Percentiles rank a stretch among this genome's conserved stretches.
phyloP scores from a whole-genome alignment of 2,113 vertebrate species.

The Cynopterus brachyotis region DNA sequence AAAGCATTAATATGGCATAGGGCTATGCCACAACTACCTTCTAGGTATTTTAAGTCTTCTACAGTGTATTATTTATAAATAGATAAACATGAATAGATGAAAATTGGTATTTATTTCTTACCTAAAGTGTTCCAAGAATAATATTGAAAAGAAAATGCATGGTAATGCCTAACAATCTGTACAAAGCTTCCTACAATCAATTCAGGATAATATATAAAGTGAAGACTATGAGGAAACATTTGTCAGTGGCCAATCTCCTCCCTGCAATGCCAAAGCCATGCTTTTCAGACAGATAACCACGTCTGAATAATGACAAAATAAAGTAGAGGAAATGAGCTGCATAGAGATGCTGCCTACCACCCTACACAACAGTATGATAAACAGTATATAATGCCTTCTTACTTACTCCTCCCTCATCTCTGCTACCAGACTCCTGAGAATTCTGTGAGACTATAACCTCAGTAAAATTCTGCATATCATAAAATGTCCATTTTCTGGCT shows the following conservation, averaged over 20 bases:
- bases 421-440: not conserved
- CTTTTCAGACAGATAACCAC: conserved; percentile 6
- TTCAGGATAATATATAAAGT: not conserved
- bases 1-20: not conserved
- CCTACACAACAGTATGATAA: not conserved
- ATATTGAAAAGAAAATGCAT: conserved; percentile 14
- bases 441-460: not conserved
- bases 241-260: not conserved
- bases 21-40: not conserved
- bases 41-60: not conserved
- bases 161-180: not conserved
- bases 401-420: not conserved
- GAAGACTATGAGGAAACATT: not conserved
- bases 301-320: conserved; percentile 1
- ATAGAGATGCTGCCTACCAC: not conserved
- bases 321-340: conserved; percentile 42
- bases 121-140: not conserved
- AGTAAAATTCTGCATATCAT: conserved; percentile 1
- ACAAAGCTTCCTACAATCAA: not conserved
- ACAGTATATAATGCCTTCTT: not conserved
- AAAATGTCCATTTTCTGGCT: conserved; percentile 50
- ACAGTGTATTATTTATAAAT: not conserved
- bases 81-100: not conserved
- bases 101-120: conserved; percentile 26
- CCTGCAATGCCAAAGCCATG: not conserved